A percentile compares a stretch with the other conserved stretches of the same genome.
Conservation (phyloP, 2,888 invertebrate species). For the Lymantria monacha region DNA sequence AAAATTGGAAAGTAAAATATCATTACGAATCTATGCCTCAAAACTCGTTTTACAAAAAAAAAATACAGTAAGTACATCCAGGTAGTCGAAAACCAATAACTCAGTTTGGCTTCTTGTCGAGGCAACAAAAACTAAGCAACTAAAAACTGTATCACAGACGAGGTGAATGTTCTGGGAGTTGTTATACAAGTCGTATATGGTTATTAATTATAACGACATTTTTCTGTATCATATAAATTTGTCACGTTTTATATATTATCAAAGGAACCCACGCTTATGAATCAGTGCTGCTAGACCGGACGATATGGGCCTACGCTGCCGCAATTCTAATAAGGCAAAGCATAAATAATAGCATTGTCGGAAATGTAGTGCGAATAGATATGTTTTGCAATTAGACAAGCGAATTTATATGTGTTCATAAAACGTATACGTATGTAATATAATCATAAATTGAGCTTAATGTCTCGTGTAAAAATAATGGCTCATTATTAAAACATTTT, state of each 20-base stretch:
- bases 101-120: too few relatives aligned
- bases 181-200: conserved; percentile 35
- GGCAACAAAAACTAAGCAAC: too few relatives aligned
- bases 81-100: too few relatives aligned
- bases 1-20: too few relatives aligned
- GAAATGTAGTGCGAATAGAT: conserved; percentile 35
- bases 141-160: background rate
- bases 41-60: too few relatives aligned
- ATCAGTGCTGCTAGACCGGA: conserved; percentile 45
- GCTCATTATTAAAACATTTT: too few relatives aligned
- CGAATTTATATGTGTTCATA: background rate
- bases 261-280: conserved; percentile 58
- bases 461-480: too few relatives aligned
- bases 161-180: conserved; percentile 31
- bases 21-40: too few relatives aligned
- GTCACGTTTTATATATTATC: conserved; percentile 53
- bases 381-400: conserved; percentile 2
- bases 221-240: conserved; percentile 47
- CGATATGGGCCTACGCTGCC: conserved; percentile 62
- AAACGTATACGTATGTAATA: background rate
- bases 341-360: conserved; percentile 34
- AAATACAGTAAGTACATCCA: too few relatives aligned
- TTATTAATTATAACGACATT: conserved; percentile 35
- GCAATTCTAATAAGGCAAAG: conserved; percentile 59
- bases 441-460: too few relatives aligned